Evolutionary conservation across 2,888 invertebrate genomes (phyloP), one percentile per base, ranked within the genome.

Genomic region (Digitonthophagus gazella): DNA sequence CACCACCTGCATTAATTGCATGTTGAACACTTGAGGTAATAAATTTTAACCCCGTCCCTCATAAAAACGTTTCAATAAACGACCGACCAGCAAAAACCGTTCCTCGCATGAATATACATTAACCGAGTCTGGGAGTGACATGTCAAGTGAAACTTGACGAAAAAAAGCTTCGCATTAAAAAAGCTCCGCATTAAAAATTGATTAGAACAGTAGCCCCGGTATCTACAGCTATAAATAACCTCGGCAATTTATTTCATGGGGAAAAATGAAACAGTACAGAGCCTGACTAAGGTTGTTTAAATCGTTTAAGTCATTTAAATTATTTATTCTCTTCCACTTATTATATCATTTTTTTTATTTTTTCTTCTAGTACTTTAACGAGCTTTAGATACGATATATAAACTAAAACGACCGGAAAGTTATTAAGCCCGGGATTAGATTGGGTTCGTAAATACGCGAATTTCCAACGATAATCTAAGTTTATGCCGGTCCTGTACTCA

Each of bases 121-220:
- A 73, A 67, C 22, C 71, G 71, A n/a, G n/a, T n/a, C n/a, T 66
- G 70, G 66, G 68, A 71, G 70, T 71, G 71, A 72, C 67, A 67
- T 44, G 67, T 58, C 11, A 67, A 67, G 58, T 28, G 19, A 58
- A 61, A 67, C 28, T 61, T 61, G 20, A n/a, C 61, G n/a, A 19
- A 20, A 61, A 61, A 61, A 61, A 44, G 54, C 6, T 15, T 57
- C 1, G 57, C 15, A 57, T 15, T 64, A 68, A 66, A 65, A 69
- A 66, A 65, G n/a, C 16, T 8, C 28, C 16, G 58, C 61, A 64
- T 67, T 69, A 69, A 69, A 67, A 67, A 66, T 69, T 67, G 69
- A 69, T 69, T 69, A 69, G 63, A 69, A 66, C 69, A 63, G 65
- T 66, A 66, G 65, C 44, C 61, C 55, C 57, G 15, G 15, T 64